Conservation (phyloP, 2,888 invertebrate genomes). For the Chorisops tibialis region DNA sequence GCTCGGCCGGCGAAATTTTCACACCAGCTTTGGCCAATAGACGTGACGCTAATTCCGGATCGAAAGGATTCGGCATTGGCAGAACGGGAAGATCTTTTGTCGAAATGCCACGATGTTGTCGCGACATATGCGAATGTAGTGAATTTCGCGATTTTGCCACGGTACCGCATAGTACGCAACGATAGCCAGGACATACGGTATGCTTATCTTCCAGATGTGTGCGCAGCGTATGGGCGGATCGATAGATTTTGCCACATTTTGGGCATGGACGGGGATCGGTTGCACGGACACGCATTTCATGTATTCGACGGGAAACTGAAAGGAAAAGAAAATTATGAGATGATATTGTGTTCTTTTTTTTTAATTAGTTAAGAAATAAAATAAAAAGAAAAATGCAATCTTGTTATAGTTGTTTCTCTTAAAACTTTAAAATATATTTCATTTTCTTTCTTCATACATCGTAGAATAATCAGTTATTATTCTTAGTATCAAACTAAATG, state of each 20-base stretch:
- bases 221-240: slow-evolving; percentile 85
- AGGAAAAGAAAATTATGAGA: slow-evolving; percentile 38
- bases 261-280: slow-evolving; percentile 91
- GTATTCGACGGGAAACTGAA: slow-evolving; percentile 70
- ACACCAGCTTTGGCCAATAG: slow-evolving; percentile 84
- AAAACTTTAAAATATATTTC: neutral
- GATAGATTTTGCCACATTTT: slow-evolving; percentile 88
- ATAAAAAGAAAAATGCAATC: too few relatives aligned
- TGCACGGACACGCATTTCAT: slow-evolving; percentile 84
- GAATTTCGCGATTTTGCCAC: slow-evolving; percentile 91
- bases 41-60: slow-evolving; percentile 83
- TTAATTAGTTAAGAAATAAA: too few relatives aligned
- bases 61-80: slow-evolving; percentile 89
- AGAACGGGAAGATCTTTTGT: slow-evolving; percentile 89
- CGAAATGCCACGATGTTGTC: slow-evolving; percentile 88
- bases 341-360: too few relatives aligned
- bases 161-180: slow-evolving; percentile 88
- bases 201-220: slow-evolving; percentile 92
- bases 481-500: slow-evolving; percentile 1
- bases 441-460: too few relatives aligned
- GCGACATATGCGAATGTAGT: slow-evolving; percentile 89
- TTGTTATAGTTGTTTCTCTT: neutral
- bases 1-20: slow-evolving; percentile 78
- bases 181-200: slow-evolving; percentile 87
- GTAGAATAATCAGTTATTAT: neutral